phyloP scores from a whole-genome alignment of 2,113 vertebrate genomes.

The Rissa tridactyla region DNA sequence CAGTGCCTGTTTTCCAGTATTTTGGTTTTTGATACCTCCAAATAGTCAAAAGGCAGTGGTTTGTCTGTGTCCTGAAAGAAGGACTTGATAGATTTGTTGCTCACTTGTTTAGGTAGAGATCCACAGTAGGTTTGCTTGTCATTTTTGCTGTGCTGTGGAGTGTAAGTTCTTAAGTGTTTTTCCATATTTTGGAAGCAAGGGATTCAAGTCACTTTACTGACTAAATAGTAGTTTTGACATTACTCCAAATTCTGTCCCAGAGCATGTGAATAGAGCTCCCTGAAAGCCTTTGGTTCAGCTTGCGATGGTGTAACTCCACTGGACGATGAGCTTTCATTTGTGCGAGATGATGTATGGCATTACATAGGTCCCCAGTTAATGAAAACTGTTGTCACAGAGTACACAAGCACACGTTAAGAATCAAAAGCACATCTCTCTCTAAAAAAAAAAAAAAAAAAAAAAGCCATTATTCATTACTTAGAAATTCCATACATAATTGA shows the following conservation, averaged over 20 bases:
- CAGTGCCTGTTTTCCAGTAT: not conserved
- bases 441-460: not conserved
- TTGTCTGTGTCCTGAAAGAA: not conserved
- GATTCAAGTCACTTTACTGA: not conserved
- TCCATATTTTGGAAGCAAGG: not conserved
- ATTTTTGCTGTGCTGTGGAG: not conserved
- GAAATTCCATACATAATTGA: not conserved
- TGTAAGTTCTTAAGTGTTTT: not conserved
- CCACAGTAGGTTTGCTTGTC: not conserved
- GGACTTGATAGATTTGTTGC: not conserved
- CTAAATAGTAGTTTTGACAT: not conserved
- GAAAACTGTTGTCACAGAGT: not conserved
- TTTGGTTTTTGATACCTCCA: not conserved
- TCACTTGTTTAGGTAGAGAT: not conserved
- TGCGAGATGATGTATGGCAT: not conserved
- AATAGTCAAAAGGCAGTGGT: not conserved
- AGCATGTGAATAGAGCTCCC: not conserved
- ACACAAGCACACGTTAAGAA: not conserved
- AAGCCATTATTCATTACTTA: not conserved
- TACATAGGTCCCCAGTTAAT: not conserved
- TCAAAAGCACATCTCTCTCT: not conserved
- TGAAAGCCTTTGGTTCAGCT: not conserved
- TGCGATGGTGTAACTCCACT: accelerated
- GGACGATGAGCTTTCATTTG: not conserved
- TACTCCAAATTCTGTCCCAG: not conserved